Evolutionary conservation across 1,140 invertebrate species (phyloP).

Genomic region (Eumeta japonica): DNA sequence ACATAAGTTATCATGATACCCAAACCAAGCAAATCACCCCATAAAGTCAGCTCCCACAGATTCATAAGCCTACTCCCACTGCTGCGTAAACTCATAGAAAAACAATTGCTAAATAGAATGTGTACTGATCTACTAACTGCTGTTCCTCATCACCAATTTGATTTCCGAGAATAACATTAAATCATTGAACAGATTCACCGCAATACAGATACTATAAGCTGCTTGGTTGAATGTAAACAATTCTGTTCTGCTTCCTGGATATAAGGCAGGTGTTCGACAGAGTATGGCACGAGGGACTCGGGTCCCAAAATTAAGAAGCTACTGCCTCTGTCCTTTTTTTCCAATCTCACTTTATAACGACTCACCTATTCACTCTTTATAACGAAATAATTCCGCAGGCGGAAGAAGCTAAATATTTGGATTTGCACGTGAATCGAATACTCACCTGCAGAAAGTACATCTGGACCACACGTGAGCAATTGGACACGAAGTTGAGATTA

Average conservation of each 20-base stretch:
- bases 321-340: too few relatives aligned
- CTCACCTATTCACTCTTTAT: too few relatives aligned
- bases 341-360: too few relatives aligned
- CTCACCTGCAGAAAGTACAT: too few relatives aligned
- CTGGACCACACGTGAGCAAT: too few relatives aligned
- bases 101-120: slow-evolving; percentile 22
- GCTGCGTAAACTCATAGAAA: slow-evolving; percentile 26
- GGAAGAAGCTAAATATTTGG: too few relatives aligned
- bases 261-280: too few relatives aligned
- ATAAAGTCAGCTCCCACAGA: slow-evolving; percentile 21
- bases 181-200: slow-evolving; percentile 19
- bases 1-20: slow-evolving; percentile 26
- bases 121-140: slow-evolving; percentile 11
- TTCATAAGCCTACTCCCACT: slow-evolving; percentile 25
- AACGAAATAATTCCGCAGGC: too few relatives aligned
- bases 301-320: too few relatives aligned
- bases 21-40: slow-evolving; percentile 24
- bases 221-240: slow-evolving; percentile 19
- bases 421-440: too few relatives aligned
- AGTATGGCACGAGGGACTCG: too few relatives aligned
- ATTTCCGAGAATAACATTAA: slow-evolving; percentile 20
- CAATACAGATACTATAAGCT: slow-evolving; percentile 13
- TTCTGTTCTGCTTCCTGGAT: slow-evolving; percentile 18
- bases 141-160: slow-evolving; percentile 30
- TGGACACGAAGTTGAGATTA: too few relatives aligned